phyloP scores from a whole-genome alignment of 2,888 invertebrate species.

The Phymatocera aterrima region DNA sequence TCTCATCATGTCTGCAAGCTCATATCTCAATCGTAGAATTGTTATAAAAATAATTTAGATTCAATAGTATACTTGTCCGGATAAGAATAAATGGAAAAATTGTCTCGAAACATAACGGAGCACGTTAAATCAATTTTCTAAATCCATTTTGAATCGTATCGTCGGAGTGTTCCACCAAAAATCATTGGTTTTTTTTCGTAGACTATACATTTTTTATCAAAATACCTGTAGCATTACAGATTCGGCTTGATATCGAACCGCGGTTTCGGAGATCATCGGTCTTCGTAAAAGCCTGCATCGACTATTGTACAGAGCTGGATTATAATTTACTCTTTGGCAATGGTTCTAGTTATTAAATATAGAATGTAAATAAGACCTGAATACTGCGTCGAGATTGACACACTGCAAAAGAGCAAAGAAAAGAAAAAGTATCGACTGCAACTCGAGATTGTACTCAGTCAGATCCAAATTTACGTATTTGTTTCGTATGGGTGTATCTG shows the following conservation, averaged over 20 bases:
- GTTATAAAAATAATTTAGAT: too few species aligned
- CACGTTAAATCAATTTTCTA: background rate
- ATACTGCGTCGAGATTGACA: background rate
- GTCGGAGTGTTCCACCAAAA: background rate
- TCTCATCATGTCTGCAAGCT: too few species aligned
- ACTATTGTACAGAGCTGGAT: too few species aligned
- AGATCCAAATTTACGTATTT: slow-evolving; percentile 1
- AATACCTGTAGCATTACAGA: background rate
- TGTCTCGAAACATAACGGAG: background rate
- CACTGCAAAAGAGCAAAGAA: background rate
- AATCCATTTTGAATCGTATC: background rate
- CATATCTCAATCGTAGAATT: too few species aligned
- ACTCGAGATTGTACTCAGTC: background rate
- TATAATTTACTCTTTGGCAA: background rate
- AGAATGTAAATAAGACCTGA: background rate
- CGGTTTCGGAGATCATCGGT: background rate
- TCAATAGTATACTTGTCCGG: background rate
- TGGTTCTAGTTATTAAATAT: background rate
- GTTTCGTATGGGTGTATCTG: background rate
- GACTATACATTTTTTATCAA: background rate
- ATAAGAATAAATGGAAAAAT: background rate
- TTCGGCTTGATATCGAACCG: background rate
- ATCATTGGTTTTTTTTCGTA: background rate
- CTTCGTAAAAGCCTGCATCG: background rate
- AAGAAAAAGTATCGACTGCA: background rate